These are phyloP conservation scores for Eupithecia exiguata DNA, from an alignment of 2,888 invertebrate species.

Conservation along the genomic window DNA sequence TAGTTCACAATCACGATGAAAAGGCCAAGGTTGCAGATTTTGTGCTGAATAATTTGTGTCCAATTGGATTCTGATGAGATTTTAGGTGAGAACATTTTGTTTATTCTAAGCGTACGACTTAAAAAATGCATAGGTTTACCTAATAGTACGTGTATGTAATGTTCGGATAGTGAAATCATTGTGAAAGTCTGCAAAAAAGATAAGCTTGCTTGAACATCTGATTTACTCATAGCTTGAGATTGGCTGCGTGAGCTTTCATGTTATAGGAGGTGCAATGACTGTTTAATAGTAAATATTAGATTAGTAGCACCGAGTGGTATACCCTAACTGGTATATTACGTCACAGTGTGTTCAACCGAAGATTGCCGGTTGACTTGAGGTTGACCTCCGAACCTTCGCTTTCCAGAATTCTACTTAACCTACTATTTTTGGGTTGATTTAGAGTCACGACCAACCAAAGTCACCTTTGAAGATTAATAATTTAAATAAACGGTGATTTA, in stretches of 20 bases:
- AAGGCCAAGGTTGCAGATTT: constrained; percentile 77
- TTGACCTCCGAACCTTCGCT: constrained; percentile 70
- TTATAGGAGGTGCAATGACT: neutral
- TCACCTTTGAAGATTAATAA: constrained; percentile 42
- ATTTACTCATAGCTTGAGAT: neutral
- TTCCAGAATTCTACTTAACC: constrained; percentile 51
- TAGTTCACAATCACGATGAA: constrained; percentile 64
- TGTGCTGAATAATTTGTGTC: constrained; percentile 68
- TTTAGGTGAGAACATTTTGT: constrained; percentile 15
- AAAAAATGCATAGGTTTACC: neutral
- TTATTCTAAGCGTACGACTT: neutral
- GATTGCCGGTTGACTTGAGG: constrained; percentile 47
- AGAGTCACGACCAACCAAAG: constrained; percentile 40
- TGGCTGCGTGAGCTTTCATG: neutral
- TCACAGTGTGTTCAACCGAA: constrained; percentile 68
- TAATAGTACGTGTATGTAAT: neutral
- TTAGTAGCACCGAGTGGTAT: constrained; percentile 42
- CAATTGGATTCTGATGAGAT: constrained; percentile 75
- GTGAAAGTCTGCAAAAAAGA: neutral
- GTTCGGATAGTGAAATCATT: neutral
- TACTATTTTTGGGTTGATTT: constrained; percentile 62
- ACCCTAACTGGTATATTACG: constrained; percentile 65
- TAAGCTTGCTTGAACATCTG: neutral
- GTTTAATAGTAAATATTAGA: constrained; percentile 9
- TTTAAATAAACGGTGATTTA: constrained; percentile 41